These are phyloP conservation scores for Odontamblyopus lacepedii DNA, from an alignment of 2,797 vertebrate genomes.

Conservation along the genomic window DNA sequence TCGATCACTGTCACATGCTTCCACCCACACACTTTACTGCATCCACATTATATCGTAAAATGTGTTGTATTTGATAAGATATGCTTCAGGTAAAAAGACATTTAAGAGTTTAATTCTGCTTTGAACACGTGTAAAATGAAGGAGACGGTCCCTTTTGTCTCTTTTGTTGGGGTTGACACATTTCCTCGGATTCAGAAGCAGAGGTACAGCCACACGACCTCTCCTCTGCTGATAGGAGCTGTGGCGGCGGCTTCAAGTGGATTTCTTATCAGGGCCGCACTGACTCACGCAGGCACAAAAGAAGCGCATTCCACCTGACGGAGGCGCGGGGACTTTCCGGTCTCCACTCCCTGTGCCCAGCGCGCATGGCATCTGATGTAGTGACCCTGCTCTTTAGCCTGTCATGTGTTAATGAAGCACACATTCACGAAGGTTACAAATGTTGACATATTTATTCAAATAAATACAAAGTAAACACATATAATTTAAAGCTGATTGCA, in stretches of 20 bases:
- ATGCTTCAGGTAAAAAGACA: neutral
- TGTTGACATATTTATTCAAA: slow-evolving; percentile 80
- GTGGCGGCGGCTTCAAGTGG: slow-evolving; percentile 23
- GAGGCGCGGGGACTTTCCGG: slow-evolving; percentile 64
- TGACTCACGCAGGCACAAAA: slow-evolving; percentile 37
- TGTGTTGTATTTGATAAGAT: no score
- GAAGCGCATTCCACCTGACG: slow-evolving; percentile 64
- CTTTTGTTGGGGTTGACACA: neutral
- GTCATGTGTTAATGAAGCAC: slow-evolving; percentile 9
- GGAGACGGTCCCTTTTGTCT: neutral
- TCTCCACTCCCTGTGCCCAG: slow-evolving; percentile 38
- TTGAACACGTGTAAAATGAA: neutral
- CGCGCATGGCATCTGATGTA: slow-evolving; percentile 37
- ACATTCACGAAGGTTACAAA: slow-evolving; percentile 49
- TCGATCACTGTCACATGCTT: neutral
- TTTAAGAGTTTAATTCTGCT: neutral
- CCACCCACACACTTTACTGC: neutral
- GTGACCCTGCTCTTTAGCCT: neutral
- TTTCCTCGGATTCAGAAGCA: neutral
- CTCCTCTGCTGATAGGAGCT: slow-evolving; percentile 43
- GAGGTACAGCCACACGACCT: neutral
- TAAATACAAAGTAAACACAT: slow-evolving; percentile 78
- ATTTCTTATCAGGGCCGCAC: slow-evolving; percentile 56
- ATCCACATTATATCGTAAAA: neutral
- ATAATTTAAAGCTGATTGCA: slow-evolving; percentile 80